Percentiles rank a stretch among this genome's conserved stretches.
These are phyloP conservation scores for Scylla paramamosain DNA, from an alignment of 1,140 invertebrate genomes.

Conservation along the genomic window DNA sequence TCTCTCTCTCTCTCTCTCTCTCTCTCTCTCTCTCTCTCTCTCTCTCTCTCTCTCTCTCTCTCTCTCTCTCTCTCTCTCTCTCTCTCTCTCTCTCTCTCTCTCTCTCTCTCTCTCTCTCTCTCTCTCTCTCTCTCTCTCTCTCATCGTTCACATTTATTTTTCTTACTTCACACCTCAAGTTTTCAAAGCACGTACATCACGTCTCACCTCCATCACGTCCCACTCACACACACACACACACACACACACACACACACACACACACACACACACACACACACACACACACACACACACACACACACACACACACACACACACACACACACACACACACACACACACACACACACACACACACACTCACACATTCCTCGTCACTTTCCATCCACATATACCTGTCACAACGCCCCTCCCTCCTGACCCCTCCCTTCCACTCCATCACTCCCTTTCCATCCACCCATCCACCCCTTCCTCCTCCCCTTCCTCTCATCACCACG, in stretches of 20 bases:
- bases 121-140: slow-evolving; percentile 22
- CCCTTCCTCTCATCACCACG: neutral
- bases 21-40: slow-evolving; percentile 44
- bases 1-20: slow-evolving; percentile 10
- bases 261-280: neutral
- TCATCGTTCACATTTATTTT: neutral
- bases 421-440: neutral
- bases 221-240: slow-evolving; percentile 46
- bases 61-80: slow-evolving; percentile 22
- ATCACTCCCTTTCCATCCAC: neutral
- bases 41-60: slow-evolving; percentile 37
- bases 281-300: slow-evolving; percentile 52
- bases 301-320: slow-evolving; percentile 39
- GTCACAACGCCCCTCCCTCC: neutral
- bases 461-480: neutral
- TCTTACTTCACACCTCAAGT: neutral
- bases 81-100: slow-evolving; percentile 22
- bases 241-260: slow-evolving; percentile 31
- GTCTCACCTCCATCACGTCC: neutral
- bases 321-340: slow-evolving; percentile 51
- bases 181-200: neutral
- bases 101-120: slow-evolving; percentile 30
- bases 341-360: neutral
- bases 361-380: neutral
- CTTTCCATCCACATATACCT: too few relatives aligned